phyloP scores from a whole-genome alignment of 2,113 vertebrate species.

The Cephalopholis sonnerati region DNA sequence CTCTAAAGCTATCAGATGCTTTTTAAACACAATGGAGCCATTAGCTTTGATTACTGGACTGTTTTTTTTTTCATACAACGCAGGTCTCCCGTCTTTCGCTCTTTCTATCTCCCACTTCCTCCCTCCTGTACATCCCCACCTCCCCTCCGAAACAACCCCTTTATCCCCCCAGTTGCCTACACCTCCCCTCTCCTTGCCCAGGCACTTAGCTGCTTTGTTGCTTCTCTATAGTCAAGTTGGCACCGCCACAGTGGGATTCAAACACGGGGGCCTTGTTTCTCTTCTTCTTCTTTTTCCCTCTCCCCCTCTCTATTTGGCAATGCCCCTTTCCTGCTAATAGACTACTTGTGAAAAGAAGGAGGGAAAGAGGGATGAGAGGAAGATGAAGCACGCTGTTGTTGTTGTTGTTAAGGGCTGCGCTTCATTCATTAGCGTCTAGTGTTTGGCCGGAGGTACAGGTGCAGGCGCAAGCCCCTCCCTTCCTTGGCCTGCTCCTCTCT shows the following conservation, averaged over 20 bases:
- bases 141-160: slow-evolving; percentile 9
- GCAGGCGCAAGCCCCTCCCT: slow-evolving; percentile 67
- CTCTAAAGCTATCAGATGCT: slow-evolving; percentile 77
- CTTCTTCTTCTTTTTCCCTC: slow-evolving; percentile 24
- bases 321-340: slow-evolving; percentile 85
- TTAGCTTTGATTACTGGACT: slow-evolving; percentile 84
- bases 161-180: slow-evolving; percentile 16
- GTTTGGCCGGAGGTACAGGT: slow-evolving; percentile 84
- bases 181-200: slow-evolving; percentile 51
- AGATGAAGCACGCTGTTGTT: slow-evolving; percentile 79
- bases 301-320: slow-evolving; percentile 76
- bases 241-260: slow-evolving; percentile 77
- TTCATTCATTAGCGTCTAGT: slow-evolving; percentile 75
- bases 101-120: slow-evolving; percentile 50
- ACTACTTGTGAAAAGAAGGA: slow-evolving; percentile 79
- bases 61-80: slow-evolving; percentile 18
- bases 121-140: slow-evolving; percentile 26
- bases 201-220: slow-evolving; percentile 83
- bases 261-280: slow-evolving; percentile 76
- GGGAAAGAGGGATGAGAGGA: slow-evolving; percentile 69
- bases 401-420: slow-evolving; percentile 67
- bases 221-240: slow-evolving; percentile 83
- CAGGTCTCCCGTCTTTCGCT: slow-evolving; percentile 63
- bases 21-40: slow-evolving; percentile 80
- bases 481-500: slow-evolving; percentile 18